Evolutionary conservation across 1,140 invertebrate genomes (phyloP), one percentile per base, ranked within the genome.

Genomic region (Drosophila teissieri): DNA sequence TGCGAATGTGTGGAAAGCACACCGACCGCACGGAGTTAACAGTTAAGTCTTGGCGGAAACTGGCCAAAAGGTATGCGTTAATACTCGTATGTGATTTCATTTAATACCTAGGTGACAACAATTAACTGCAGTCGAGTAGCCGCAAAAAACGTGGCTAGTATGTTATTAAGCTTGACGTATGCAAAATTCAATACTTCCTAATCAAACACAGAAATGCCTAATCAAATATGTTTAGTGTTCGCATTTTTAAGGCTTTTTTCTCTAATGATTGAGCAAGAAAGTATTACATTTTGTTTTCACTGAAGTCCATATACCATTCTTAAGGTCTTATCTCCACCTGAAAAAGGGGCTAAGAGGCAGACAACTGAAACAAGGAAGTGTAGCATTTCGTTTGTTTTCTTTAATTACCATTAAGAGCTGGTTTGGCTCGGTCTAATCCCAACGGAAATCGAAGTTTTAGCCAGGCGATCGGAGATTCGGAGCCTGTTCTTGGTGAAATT

Each of bases 401-500:
- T 82, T 82, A 86, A 82, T 86, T 86, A 86, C 83, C 83, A 86
- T 88, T 57, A 88, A 88, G 45, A 31, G 60, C 53, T 37, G 62
- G 37, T 14, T 42, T 69, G 49, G 24, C 42, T 57, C 37, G 54
- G 44, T 45, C 42, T 49, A 75, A 62, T 78, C 39, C 65, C 60
- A 70, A 52, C 40, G 67, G 62, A 52, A 82, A 82, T 78, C 61
- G 60, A 69, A 54, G 56, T 39, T 40, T 44, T 19, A 44, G 36
- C 45, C 63, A 63, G 57, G 65, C 78, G 54, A 57, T 19, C 65
- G 54, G 11, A 53, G 65, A 78, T 53, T 82, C 60, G 14, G 51
- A 83, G 83, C 83, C 83, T 86, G 83, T 88, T 86, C 83, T 88
- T 82, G 83, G 83, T 86, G 83, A 86, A 86, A 86, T 86, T 86